phyloP scores from a whole-genome alignment of 2,888 invertebrate genomes.

The Rotaria macrura region DNA sequence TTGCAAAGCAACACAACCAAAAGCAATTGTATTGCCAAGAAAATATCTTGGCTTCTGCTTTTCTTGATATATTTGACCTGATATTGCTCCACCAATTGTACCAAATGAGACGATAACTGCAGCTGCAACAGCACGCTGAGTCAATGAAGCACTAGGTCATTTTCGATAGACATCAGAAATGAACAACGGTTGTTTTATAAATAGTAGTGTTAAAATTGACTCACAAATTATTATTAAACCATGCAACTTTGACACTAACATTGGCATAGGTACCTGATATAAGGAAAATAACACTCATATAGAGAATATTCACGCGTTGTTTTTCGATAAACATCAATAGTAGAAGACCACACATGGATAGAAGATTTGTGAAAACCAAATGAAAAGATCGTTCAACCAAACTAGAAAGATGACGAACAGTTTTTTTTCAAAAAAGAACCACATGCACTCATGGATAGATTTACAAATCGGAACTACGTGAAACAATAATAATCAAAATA shows the following conservation, averaged over 20 bases:
- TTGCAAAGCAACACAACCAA: not conserved
- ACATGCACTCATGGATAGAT: not conserved
- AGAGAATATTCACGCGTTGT: not conserved
- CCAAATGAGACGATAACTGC: not conserved
- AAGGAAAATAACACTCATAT: not conserved
- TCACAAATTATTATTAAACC: constrained; percentile 5
- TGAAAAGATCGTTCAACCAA: not conserved
- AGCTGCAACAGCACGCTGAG: not conserved
- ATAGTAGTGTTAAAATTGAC: not conserved
- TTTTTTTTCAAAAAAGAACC: not conserved
- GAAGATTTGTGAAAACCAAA: not conserved
- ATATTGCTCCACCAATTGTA: not conserved
- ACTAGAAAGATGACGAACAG: not conserved
- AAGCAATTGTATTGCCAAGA: not conserved
- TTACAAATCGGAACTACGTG: not conserved
- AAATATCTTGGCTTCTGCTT: not conserved
- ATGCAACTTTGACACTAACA: not conserved
- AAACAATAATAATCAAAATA: not conserved
- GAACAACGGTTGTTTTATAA: not conserved
- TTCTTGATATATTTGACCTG: not conserved
- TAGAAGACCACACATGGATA: not conserved
- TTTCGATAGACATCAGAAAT: not conserved
- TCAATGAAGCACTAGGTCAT: not conserved
- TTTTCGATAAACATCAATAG: not conserved
- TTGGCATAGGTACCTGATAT: not conserved